Evolutionary conservation across 2,888 invertebrate genomes (phyloP).

Genomic region (Eutolmus rufibarbis): DNA sequence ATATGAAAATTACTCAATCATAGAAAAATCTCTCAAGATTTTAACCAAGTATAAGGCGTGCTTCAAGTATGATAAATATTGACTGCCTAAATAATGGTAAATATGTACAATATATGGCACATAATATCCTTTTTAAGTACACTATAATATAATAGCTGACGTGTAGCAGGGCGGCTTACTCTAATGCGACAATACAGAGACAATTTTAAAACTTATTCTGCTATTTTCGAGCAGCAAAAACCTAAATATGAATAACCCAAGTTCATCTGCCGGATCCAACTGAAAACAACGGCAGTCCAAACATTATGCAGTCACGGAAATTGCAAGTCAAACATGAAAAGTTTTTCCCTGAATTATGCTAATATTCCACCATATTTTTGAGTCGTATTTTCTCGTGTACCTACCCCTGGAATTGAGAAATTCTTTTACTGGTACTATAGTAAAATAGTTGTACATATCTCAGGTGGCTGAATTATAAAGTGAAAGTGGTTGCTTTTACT

Average conservation of each 20-base stretch:
- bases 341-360: neutral
- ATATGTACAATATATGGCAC: too few relatives aligned
- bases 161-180: neutral
- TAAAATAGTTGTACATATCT: neutral
- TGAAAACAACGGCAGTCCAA: neutral
- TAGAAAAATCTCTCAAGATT: too few relatives aligned
- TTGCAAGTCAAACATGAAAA: neutral
- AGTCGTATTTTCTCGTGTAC: neutral
- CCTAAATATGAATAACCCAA: neutral
- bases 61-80: too few relatives aligned
- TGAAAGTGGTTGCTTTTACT: neutral
- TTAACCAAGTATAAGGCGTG: too few relatives aligned
- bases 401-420: neutral
- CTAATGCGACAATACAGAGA: neutral
- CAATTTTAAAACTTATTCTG: neutral
- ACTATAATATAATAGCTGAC: too few relatives aligned
- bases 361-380: neutral
- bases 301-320: neutral
- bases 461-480: neutral
- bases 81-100: too few relatives aligned
- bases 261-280: neutral
- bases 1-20: too few relatives aligned
- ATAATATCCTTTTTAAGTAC: too few relatives aligned
- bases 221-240: neutral
- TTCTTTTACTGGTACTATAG: neutral